phyloP scores from a whole-genome alignment of 2,113 vertebrate species.

The Anthoscopus minutus region DNA sequence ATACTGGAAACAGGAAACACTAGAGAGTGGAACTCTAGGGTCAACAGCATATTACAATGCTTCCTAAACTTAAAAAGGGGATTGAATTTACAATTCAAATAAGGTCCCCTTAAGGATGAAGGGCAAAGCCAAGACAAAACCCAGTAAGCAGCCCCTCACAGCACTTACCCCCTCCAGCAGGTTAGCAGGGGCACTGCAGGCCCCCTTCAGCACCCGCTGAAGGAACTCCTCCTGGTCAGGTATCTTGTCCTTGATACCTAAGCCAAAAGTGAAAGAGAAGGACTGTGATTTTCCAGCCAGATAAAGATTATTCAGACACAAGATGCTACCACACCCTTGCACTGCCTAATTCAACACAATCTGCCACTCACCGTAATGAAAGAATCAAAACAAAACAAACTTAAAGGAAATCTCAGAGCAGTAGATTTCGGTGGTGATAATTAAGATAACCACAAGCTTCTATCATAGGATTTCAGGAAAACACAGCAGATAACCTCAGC shows the following conservation, averaged over 20 bases:
- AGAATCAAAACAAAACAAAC: not conserved
- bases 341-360: not conserved
- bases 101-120: not conserved
- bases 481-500: not conserved
- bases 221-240: conserved; percentile 85
- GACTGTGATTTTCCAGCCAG: not conserved
- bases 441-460: not conserved
- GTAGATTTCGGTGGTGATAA: not conserved
- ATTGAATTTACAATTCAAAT: not conserved
- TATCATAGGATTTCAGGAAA: not conserved
- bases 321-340: not conserved
- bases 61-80: not conserved
- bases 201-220: conserved; percentile 79
- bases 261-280: not conserved
- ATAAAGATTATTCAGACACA: not conserved
- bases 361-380: not conserved
- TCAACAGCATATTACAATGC: not conserved
- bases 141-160: not conserved
- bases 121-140: not conserved
- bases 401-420: not conserved
- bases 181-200: conserved; percentile 84
- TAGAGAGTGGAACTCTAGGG: not conserved
- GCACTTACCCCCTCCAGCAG: conserved; percentile 90
- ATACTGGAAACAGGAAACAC: not conserved
- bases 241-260: conserved; percentile 90